phyloP scores from a whole-genome alignment of 2,113 vertebrate species.

The Tonatia bakeri region DNA sequence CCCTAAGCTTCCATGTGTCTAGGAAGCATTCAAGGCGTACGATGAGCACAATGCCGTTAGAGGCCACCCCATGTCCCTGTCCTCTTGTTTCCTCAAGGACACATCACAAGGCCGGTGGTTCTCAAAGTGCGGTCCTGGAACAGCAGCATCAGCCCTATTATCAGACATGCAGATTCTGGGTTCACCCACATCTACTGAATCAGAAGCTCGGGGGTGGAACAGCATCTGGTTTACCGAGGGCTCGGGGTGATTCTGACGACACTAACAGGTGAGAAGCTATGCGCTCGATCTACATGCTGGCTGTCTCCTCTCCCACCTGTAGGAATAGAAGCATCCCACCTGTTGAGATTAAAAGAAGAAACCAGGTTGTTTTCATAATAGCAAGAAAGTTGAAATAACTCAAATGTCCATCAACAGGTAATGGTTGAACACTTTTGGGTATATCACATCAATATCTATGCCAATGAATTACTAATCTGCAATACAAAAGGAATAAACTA shows the following conservation, averaged over 20 bases:
- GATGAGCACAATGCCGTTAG: rapidly evolving
- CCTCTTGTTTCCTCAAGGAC: not conserved
- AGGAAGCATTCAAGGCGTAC: not conserved
- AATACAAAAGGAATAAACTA: not conserved
- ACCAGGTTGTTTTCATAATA: not conserved
- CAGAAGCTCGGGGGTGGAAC: not conserved
- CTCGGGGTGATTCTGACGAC: not conserved
- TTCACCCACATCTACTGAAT: not conserved
- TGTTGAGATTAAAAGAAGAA: not conserved
- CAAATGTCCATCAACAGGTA: not conserved
- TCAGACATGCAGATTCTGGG: not conserved
- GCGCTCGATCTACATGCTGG: rapidly evolving
- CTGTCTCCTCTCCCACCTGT: not conserved
- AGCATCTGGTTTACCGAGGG: not conserved
- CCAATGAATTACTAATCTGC: not conserved
- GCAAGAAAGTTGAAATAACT: not conserved
- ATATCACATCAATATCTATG: not conserved
- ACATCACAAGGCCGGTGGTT: not conserved
- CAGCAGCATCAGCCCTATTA: not conserved
- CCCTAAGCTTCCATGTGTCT: not conserved
- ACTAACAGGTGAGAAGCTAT: not conserved
- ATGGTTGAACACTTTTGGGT: not conserved
- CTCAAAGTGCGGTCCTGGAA: not conserved
- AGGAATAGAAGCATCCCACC: not conserved
- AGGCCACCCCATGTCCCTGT: no score